Conservation (phyloP, 1,140 invertebrate genomes). For the Cydia strobilella region DNA sequence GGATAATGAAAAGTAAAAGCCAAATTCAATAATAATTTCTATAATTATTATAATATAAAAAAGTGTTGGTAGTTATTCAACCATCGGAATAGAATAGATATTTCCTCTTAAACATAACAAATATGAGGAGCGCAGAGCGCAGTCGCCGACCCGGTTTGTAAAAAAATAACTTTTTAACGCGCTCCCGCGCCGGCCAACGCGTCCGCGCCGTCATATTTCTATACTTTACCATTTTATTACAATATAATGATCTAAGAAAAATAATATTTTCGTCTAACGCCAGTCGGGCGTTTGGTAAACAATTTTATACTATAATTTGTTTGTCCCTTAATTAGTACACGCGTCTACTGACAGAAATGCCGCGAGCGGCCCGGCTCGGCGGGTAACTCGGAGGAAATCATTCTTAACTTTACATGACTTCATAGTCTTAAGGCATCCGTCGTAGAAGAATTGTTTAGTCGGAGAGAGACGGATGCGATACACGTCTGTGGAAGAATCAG, state of each 20-base stretch:
- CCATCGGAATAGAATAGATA: constrained; percentile 79
- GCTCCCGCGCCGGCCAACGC: constrained; percentile 38
- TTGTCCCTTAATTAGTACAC: constrained; percentile 65
- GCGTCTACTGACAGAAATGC: constrained; percentile 43
- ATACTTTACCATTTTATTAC: constrained; percentile 73
- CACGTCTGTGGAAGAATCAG: background rate
- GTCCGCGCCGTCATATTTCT: constrained; percentile 51
- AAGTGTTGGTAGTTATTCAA: constrained; percentile 79
- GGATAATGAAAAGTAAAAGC: constrained; percentile 35
- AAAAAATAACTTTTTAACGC: constrained; percentile 73
- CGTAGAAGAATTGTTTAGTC: background rate
- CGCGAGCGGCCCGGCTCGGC: background rate
- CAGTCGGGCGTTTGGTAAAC: constrained; percentile 71
- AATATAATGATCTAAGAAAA: constrained; percentile 80
- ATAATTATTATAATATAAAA: constrained; percentile 81
- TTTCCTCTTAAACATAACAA: constrained; percentile 80
- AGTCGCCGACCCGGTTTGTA: constrained; percentile 54
- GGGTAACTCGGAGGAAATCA: background rate
- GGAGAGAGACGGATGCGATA: background rate
- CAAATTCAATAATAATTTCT: constrained; percentile 78
- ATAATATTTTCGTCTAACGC: constrained; percentile 79
- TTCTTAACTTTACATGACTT: background rate
- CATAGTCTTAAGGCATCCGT: background rate
- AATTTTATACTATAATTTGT: constrained; percentile 77
- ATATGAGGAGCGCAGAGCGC: constrained; percentile 49